These are phyloP conservation scores for Tethya wilhelma DNA, from an alignment of 37 sponge, comb jelly and placozoan species.

Conservation along the genomic window DNA sequence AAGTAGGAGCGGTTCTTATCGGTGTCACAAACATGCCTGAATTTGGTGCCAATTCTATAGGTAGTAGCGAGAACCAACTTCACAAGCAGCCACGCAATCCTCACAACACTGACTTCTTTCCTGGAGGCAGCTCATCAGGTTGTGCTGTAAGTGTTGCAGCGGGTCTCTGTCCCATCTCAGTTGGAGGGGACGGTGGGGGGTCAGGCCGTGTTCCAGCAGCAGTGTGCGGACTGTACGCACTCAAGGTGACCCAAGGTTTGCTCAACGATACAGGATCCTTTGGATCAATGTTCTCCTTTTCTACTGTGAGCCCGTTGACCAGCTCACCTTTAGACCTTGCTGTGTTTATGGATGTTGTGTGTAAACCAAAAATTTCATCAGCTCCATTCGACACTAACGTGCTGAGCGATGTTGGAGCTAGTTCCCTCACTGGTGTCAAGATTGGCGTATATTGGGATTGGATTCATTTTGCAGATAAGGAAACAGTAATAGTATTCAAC, in stretches of 20 bases:
- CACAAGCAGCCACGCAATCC: conserved; percentile 76
- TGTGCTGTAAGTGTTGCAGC: conserved; percentile 72
- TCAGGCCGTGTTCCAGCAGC: conserved; percentile 76
- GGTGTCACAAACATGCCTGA: conserved; percentile 86
- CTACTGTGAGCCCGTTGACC: neutral
- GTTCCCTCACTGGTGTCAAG: neutral
- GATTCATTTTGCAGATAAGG: conserved; percentile 1
- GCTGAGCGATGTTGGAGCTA: neutral
- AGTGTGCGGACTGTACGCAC: conserved; percentile 77
- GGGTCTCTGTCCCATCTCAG: conserved; percentile 66
- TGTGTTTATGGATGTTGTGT: neutral
- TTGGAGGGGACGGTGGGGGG: conserved; percentile 88
- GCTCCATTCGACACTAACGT: neutral
- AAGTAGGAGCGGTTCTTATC: conserved; percentile 73
- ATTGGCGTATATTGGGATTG: conserved; percentile 20
- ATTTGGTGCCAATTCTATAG: conserved; percentile 70
- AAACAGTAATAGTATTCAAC: neutral
- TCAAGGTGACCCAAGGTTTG: conserved; percentile 73
- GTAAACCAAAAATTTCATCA: neutral
- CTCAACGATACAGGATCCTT: conserved; percentile 6
- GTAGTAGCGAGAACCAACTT: conserved; percentile 53
- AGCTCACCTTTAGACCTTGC: neutral
- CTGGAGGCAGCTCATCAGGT: conserved; percentile 86
- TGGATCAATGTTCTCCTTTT: neutral
- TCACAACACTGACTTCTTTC: conserved; percentile 56